Evolutionary conservation across 1,140 invertebrate species (phyloP).

Genomic region (Capitella teleta): DNA sequence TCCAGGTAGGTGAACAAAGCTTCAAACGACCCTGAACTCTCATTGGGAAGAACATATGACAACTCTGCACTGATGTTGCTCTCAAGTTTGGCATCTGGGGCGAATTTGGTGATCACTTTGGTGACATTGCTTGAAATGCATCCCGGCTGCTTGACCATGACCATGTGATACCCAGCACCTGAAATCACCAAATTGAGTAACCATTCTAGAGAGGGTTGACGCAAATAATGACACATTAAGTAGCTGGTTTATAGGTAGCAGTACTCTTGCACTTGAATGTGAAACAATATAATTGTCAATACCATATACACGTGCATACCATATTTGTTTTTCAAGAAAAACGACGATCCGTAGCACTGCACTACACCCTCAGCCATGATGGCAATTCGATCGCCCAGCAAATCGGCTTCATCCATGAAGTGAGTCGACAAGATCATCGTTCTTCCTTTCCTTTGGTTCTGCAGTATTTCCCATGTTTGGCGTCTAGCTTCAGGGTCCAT

Average conservation of each 20-base stretch:
- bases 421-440: slow-evolving; percentile 91
- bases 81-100: slow-evolving; percentile 26
- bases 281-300: too few species aligned
- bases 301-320: too few species aligned
- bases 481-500: slow-evolving; percentile 87
- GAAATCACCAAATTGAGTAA: neutral
- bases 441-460: slow-evolving; percentile 46
- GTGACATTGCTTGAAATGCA: slow-evolving; percentile 46
- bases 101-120: slow-evolving; percentile 19
- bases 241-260: too few species aligned
- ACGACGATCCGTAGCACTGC: slow-evolving; percentile 68
- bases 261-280: too few species aligned
- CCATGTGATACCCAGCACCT: slow-evolving; percentile 39
- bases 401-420: slow-evolving; percentile 96
- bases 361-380: slow-evolving; percentile 75
- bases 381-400: slow-evolving; percentile 79
- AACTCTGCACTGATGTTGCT: slow-evolving; percentile 35
- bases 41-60: slow-evolving; percentile 33
- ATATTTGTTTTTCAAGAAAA: slow-evolving; percentile 76
- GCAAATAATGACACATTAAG: too few species aligned
- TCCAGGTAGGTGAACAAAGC: slow-evolving; percentile 57
- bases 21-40: slow-evolving; percentile 27
- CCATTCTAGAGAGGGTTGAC: too few species aligned
- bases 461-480: slow-evolving; percentile 67
- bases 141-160: slow-evolving; percentile 28